Conservation (phyloP, 2,888 invertebrate species). For the Xiphydria camelus region DNA sequence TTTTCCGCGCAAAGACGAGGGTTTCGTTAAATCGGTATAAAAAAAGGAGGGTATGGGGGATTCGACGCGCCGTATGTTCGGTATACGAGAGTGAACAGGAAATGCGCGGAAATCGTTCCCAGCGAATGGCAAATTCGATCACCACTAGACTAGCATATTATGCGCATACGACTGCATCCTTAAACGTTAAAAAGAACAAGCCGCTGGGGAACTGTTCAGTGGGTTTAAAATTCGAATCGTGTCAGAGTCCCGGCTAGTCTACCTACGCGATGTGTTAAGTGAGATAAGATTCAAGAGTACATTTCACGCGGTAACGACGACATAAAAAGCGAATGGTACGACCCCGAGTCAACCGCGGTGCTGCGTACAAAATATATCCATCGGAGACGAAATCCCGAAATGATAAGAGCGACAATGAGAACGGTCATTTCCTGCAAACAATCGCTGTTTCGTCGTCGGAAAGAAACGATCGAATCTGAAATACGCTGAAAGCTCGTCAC, state of each 20-base stretch:
- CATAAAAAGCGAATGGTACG: no score
- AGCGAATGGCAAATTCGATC: slow-evolving; percentile 49
- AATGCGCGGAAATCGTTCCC: slow-evolving; percentile 34
- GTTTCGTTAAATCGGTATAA: slow-evolving; percentile 32
- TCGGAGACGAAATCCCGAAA: no score
- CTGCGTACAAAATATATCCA: no score
- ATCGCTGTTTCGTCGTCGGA: not conserved
- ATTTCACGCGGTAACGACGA: slow-evolving; percentile 30
- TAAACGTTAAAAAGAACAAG: slow-evolving; percentile 5
- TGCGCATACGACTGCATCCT: slow-evolving; percentile 14
- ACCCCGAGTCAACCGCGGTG: no score
- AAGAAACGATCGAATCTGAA: slow-evolving; percentile 48
- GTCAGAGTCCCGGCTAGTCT: no score
- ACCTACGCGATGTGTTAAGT: not conserved
- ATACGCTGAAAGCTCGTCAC: slow-evolving; percentile 32
- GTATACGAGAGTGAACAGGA: slow-evolving; percentile 6
- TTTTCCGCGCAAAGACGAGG: no score
- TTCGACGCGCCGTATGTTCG: not conserved
- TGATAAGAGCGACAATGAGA: no score
- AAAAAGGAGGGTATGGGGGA: slow-evolving; percentile 21
- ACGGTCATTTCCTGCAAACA: not conserved
- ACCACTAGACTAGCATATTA: slow-evolving; percentile 24
- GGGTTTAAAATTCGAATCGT: no score
- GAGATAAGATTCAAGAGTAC: slow-evolving; percentile 22
- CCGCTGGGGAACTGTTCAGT: no score